These are phyloP conservation scores for Strigamia crassipes DNA, from an alignment of 2,888 invertebrate genomes.

Conservation along the genomic window DNA sequence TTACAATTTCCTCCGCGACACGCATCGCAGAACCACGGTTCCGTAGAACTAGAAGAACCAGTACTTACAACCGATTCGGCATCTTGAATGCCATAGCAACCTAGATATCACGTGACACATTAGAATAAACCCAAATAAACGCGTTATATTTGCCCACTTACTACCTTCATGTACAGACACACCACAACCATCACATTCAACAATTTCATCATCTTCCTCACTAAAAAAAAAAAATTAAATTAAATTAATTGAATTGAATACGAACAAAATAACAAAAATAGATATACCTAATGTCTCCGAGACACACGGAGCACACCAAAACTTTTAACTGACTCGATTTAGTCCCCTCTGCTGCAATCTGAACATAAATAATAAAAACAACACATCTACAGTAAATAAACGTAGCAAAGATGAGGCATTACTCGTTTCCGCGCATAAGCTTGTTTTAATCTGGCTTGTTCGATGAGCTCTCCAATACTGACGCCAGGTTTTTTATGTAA, in stretches of 20 bases:
- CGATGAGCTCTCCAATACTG: slow-evolving; percentile 61
- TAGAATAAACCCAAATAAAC: neutral
- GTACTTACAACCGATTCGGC: slow-evolving; percentile 89
- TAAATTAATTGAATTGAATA: neutral
- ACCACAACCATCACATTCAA: slow-evolving; percentile 96
- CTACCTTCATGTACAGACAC: slow-evolving; percentile 93
- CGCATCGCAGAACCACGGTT: slow-evolving; percentile 99
- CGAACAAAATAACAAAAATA: too few relatives aligned
- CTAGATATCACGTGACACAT: slow-evolving; percentile 54
- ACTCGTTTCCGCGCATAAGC: slow-evolving; percentile 55
- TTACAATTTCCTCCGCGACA: slow-evolving; percentile 88
- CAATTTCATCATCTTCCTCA: slow-evolving; percentile 92
- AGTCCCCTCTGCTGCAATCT: slow-evolving; percentile 51
- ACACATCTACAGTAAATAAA: neutral
- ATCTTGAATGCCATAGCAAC: slow-evolving; percentile 94
- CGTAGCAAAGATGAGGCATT: neutral
- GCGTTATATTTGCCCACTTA: neutral
- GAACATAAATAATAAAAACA: neutral
- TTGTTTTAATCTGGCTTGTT: slow-evolving; percentile 62
- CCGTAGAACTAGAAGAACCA: slow-evolving; percentile 91
- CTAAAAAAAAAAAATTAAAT: slow-evolving; percentile 60
- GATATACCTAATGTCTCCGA: slow-evolving; percentile 71
- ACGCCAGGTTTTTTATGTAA: slow-evolving; percentile 49
- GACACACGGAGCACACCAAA: slow-evolving; percentile 87
- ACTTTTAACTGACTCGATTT: slow-evolving; percentile 60